Base-by-base conservation (phyloP, 2,113 vertebrate species). In the Elachura formosa region DNA sequence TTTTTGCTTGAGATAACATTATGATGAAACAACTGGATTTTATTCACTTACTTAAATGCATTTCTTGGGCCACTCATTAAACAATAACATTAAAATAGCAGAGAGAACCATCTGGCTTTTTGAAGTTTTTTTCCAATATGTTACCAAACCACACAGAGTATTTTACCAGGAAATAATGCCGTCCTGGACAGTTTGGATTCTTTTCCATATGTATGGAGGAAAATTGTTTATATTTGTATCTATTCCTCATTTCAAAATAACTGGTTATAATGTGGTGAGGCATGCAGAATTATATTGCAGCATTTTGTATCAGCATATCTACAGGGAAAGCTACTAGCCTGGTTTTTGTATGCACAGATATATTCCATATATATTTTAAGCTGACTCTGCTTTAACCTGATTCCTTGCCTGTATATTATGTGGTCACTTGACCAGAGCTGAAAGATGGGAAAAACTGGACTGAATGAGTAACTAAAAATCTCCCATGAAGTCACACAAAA, bases 91-190 rank as follows among this genome's bases (percentile, higher is more conserved):
- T 95, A 71, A 95, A 97, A 95, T 89, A 93, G 95, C 40, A 94
- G 94, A 59, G 87, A 92, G 36, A 93, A 92, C 97, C 97, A 97
- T 95, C 97, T 97, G 96, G 95, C 94, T 96, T 96, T 97, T 93
- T 92, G 84, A 96, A 95, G 92, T 96, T 33, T 82, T 95, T 87
- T 96, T 94, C 89, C 87, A 91, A 72, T 83, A 78, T 82, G 48
- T 87, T 98, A 96, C 94, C 91, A 97, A 97, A 94, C 92, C 93
- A 92, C 83, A 92, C 26, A 10, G 91, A 95, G 56, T 93, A 94
- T 92, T 82, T 78, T 95, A 96, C 90, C 94, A 96, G 85, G 93
- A 96, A 96, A 87, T 93, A 97, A 96, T 87, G 22, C 84, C 91
- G 95, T 97, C 89, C 89, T 95, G 79, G 80, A 90, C 54, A 89